Conservation (phyloP, 2,113 vertebrate species). For the Heterotis niloticus region DNA sequence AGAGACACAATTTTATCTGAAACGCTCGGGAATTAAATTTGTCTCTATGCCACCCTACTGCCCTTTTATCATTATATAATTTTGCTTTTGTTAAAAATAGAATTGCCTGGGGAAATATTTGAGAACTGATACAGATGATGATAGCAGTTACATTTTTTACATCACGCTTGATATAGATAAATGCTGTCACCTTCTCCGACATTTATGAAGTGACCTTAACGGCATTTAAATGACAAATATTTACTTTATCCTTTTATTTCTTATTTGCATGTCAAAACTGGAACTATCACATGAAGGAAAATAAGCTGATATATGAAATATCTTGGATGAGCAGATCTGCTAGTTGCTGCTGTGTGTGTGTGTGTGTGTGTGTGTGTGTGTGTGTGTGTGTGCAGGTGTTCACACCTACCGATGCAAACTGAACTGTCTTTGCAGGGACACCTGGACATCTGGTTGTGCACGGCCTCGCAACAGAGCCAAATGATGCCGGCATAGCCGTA, state of each 20-base stretch:
- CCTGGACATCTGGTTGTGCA: conserved; percentile 12
- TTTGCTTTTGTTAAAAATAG: too few species aligned
- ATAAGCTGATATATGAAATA: not conserved
- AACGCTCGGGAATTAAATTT: too few species aligned
- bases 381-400: not conserved
- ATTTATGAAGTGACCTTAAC: not conserved
- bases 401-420: conserved; percentile 51
- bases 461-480: conserved; percentile 42
- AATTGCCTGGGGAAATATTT: too few species aligned
- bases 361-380: not conserved
- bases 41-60: too few species aligned
- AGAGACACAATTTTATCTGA: too few species aligned
- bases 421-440: conserved; percentile 42
- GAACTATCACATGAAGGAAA: not conserved
- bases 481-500: conserved; percentile 56
- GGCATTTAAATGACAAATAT: not conserved
- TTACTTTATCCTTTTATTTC: not conserved
- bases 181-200: not conserved
- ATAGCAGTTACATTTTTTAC: not conserved
- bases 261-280: not conserved
- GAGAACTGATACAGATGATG: too few species aligned
- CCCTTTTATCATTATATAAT: too few species aligned
- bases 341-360: not conserved
- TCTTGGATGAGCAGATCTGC: not conserved
- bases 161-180: too few species aligned